Evolutionary conservation across 2,113 vertebrate species (phyloP).

Genomic region (Todiramphus chloris): DNA sequence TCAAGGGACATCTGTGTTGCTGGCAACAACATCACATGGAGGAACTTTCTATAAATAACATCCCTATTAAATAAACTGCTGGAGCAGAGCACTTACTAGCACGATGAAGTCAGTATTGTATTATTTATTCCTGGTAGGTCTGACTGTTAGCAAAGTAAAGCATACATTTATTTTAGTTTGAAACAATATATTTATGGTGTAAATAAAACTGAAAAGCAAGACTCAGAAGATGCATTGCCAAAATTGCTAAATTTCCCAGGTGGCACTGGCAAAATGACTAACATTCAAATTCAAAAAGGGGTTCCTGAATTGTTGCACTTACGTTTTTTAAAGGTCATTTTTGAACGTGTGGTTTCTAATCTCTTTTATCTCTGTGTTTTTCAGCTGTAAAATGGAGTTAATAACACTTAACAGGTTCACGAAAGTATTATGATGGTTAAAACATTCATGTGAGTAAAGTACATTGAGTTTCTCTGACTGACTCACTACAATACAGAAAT

Average conservation of each 20-base stretch:
- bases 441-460: background rate
- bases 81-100: background rate
- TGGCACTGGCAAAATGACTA: background rate
- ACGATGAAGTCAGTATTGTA: background rate
- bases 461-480: background rate
- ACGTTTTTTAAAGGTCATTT: background rate
- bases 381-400: background rate
- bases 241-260: background rate
- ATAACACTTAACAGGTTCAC: background rate
- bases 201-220: background rate
- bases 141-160: background rate
- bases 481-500: constrained; percentile 9
- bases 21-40: constrained; percentile 49
- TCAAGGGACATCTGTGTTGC: constrained; percentile 55
- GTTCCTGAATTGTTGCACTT: background rate
- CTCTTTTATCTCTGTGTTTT: background rate
- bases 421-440: background rate
- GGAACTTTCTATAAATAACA: constrained; percentile 56
- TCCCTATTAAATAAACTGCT: constrained; percentile 27
- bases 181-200: background rate
- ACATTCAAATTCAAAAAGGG: background rate
- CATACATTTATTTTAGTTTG: background rate
- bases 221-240: background rate
- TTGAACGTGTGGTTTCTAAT: background rate
- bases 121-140: background rate